Conservation (phyloP, 1,140 invertebrate genomes). For the Caenorhabditis tropicalis region DNA sequence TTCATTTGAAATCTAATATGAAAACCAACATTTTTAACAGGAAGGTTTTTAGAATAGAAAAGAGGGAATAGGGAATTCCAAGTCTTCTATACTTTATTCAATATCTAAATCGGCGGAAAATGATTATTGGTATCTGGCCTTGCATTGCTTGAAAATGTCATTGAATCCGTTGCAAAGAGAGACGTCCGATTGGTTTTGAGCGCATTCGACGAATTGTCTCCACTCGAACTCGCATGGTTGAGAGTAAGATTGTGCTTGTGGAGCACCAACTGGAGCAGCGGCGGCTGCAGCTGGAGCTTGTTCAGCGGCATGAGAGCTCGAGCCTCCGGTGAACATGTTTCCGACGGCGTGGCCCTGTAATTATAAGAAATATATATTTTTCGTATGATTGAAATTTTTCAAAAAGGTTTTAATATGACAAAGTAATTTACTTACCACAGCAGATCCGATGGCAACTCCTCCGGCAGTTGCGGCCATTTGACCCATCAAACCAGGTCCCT, state of each 20-base stretch:
- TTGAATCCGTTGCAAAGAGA: conserved; percentile 89
- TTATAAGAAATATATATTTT: conserved; percentile 4
- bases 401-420: too few relatives aligned
- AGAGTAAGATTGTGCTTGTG: conserved; percentile 58
- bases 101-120: not conserved
- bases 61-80: not conserved
- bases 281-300: conserved; percentile 72
- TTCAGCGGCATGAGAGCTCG: conserved; percentile 76
- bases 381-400: not conserved
- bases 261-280: conserved; percentile 63
- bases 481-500: conserved; percentile 61
- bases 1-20: too few relatives aligned
- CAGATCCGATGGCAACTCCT: conserved; percentile 86
- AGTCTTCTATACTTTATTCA: not conserved
- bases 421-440: conserved; percentile 75
- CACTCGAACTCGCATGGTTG: conserved; percentile 73
- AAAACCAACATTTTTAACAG: too few relatives aligned
- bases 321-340: conserved; percentile 83
- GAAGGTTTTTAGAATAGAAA: not conserved
- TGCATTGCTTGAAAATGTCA: conserved; percentile 87
- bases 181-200: conserved; percentile 72
- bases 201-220: conserved; percentile 73
- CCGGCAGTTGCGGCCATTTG: conserved; percentile 81
- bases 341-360: conserved; percentile 83
- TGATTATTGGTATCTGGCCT: conserved; percentile 51